Evolutionary conservation across 2,888 invertebrate genomes (phyloP), one percentile per base, ranked within the genome.

Genomic region (Pandemis cinnamomeana): DNA sequence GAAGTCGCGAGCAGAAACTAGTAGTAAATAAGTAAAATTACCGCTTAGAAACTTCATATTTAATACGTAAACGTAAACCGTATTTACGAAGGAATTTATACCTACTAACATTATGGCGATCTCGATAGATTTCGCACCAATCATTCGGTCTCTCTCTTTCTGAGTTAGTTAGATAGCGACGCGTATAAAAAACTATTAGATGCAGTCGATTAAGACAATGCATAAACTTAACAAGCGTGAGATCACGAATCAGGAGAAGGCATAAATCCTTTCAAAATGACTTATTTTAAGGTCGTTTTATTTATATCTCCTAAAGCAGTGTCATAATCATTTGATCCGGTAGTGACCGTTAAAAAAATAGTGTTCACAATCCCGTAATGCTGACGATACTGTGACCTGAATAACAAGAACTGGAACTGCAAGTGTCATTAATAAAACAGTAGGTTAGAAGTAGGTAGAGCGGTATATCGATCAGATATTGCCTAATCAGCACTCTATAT

Each of bases 401-500:
- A 72, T 72, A 53, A 5, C 51, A 55, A 62, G 46, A 62, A 61
- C 71, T 61, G 72, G 67, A 42, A 55, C 67, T 55, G 67, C 68
- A 67, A 63, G 36, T 72, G 72, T 55, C 67, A 72, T 72, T 72
- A 67, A 67, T 67, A 51, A 48, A 58, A 46, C 67, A 53, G 62
- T 62, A 61, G 46, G 13, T 69, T 69, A 58, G 46, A 15, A 10
- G 58, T 27, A 27, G 58, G 58, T 20, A 44, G 41, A 68, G 20
- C 42, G 67, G 11, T 11, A 44, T 70, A 81, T 82, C 76, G 78
- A 73, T 74, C 72, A 69, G 69, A 71, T 36, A 78, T 83, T 84
- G 80, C 79, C 78, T 80, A 82, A 82, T 78, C 74, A 72, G 72
- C 76, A 71, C 76, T 80, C 74, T n/a, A 51, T 75, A 77, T 60